These are phyloP conservation scores for Procambarus clarkii DNA, from an alignment of 1,140 invertebrate species.

Conservation along the genomic window DNA sequence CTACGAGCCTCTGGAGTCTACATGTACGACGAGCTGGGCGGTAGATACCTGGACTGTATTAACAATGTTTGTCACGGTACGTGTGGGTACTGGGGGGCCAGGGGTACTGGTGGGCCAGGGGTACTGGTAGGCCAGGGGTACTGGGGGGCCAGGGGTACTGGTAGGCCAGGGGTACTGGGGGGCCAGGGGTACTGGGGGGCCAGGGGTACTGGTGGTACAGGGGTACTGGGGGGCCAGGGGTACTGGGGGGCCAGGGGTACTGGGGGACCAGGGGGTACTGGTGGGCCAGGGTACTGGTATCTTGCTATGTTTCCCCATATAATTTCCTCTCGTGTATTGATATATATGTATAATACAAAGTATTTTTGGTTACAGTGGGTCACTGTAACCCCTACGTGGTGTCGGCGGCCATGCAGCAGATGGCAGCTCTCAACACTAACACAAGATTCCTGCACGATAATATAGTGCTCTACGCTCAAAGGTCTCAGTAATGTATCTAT, in stretches of 20 bases:
- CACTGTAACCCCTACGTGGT: constrained; percentile 72
- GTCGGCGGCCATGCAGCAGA: constrained; percentile 61
- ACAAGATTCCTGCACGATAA: constrained; percentile 72
- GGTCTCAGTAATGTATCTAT: constrained; percentile 77
- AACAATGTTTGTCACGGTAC: constrained; percentile 89
- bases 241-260: too few species aligned
- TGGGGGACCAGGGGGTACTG: too few species aligned
- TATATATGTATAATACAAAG: neutral
- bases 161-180: too few species aligned
- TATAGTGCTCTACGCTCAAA: constrained; percentile 79
- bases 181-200: too few species aligned
- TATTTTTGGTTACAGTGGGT: constrained; percentile 78
- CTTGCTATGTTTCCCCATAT: too few species aligned
- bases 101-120: too few species aligned
- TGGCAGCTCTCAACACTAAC: constrained; percentile 70
- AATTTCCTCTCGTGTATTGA: neutral
- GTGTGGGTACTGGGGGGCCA: constrained; percentile 79
- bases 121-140: too few species aligned
- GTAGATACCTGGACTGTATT: constrained; percentile 96
- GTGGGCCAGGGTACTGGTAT: too few species aligned
- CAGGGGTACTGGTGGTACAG: too few species aligned
- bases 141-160: too few species aligned
- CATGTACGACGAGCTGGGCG: constrained; percentile 96
- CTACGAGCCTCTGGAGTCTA: constrained; percentile 89
- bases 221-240: too few species aligned